phyloP scores from a whole-genome alignment of 2,888 invertebrate genomes.

The Caenorhabditis imperialis region DNA sequence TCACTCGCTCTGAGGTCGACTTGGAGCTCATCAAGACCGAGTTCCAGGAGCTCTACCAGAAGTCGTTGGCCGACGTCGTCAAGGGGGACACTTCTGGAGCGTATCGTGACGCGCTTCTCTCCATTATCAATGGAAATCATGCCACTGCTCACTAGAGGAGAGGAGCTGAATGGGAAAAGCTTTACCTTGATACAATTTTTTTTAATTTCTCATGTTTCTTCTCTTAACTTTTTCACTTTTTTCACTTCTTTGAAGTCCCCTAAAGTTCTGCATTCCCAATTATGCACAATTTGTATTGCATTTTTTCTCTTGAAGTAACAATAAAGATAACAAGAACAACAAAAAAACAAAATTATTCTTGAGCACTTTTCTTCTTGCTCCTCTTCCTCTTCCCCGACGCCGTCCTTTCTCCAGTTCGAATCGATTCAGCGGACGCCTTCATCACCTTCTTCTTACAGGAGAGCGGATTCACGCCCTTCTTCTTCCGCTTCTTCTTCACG shows the following conservation, averaged over 20 bases:
- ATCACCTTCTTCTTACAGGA: slow-evolving; percentile 74
- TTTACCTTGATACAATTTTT: too few species aligned
- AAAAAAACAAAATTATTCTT: not conserved
- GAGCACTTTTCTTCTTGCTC: slow-evolving; percentile 41
- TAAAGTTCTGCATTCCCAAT: too few species aligned
- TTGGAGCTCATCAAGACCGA: slow-evolving; percentile 88
- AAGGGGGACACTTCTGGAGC: slow-evolving; percentile 68
- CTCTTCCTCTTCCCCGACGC: slow-evolving; percentile 56
- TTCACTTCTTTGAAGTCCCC: too few species aligned
- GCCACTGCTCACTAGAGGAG: slow-evolving; percentile 29
- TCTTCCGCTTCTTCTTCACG: slow-evolving; percentile 53
- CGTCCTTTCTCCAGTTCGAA: slow-evolving; percentile 52
- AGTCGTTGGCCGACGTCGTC: slow-evolving; percentile 67
- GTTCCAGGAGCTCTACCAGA: slow-evolving; percentile 81
- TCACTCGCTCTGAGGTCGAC: slow-evolving; percentile 81
- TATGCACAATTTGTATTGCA: too few species aligned
- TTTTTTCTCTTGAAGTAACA: too few species aligned
- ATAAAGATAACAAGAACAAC: slow-evolving; percentile 1
- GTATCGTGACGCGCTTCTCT: slow-evolving; percentile 75
- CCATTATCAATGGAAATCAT: slow-evolving; percentile 74
- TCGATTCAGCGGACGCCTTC: slow-evolving; percentile 35
- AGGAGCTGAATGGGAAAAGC: too few species aligned
- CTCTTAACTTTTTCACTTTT: too few species aligned
- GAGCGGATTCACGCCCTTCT: slow-evolving; percentile 75
- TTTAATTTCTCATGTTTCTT: too few species aligned